A percentile compares a stretch with the other conserved stretches of the same genome.
Evolutionary conservation across 2,797 vertebrate species (phyloP).

Genomic region (Hydrophis major): DNA sequence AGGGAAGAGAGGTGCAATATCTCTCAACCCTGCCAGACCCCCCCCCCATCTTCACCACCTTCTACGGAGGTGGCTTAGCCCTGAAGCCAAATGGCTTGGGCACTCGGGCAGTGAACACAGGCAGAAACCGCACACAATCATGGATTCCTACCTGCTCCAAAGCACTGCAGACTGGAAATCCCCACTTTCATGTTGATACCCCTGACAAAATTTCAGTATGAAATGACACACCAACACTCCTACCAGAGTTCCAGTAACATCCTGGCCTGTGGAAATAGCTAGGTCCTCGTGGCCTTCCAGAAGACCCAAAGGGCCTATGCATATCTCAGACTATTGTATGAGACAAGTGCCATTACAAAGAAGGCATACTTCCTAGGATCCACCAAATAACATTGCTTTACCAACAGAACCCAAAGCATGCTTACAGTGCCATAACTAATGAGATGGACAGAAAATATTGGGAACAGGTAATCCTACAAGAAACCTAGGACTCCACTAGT

Average conservation of each 20-base stretch:
- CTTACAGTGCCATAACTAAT: background rate
- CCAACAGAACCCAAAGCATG: background rate
- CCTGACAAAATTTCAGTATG: background rate
- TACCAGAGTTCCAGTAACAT: background rate
- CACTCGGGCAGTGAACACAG: too few species aligned
- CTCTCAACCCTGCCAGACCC: too few species aligned
- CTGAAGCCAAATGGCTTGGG: too few species aligned
- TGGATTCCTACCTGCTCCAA: too few species aligned
- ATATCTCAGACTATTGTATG: background rate
- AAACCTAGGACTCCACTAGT: background rate
- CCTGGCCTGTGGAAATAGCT: background rate
- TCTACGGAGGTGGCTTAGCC: too few species aligned
- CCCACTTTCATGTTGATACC: background rate
- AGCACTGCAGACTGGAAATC: too few species aligned
- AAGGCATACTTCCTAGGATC: background rate
- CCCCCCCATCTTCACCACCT: too few species aligned
- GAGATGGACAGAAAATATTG: background rate
- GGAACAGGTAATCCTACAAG: background rate
- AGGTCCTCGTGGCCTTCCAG: background rate
- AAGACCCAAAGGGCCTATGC: background rate
- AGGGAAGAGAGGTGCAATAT: too few species aligned
- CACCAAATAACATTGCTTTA: background rate
- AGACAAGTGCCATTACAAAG: background rate
- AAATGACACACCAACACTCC: background rate
- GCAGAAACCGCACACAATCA: too few species aligned